A percentile compares a stretch with the other conserved stretches of the same genome.
phyloP scores from a whole-genome alignment of 2,888 invertebrate genomes.

The Xestia c-nigrum region DNA sequence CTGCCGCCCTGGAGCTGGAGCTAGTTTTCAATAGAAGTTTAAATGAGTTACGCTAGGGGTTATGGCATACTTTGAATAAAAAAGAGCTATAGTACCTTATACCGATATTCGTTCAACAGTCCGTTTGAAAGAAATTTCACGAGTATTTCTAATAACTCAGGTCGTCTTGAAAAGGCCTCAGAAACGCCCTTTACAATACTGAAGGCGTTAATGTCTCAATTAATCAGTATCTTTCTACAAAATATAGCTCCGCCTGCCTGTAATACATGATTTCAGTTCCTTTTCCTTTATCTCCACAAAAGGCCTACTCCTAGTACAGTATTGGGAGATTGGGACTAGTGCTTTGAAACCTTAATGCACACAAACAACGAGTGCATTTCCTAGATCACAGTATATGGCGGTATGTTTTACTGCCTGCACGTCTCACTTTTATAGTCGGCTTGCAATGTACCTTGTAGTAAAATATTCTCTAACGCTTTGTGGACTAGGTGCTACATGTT shows the following conservation, averaged over 20 bases:
- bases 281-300: neutral
- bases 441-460: conserved; percentile 52
- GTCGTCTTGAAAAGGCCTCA: neutral
- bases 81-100: neutral
- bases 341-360: conserved; percentile 42
- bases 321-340: conserved; percentile 3
- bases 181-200: neutral
- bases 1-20: neutral
- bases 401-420: conserved; percentile 56
- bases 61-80: neutral
- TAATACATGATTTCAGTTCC: neutral
- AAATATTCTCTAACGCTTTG: conserved; percentile 47
- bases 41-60: neutral
- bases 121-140: neutral
- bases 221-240: neutral
- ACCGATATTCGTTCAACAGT: neutral
- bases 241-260: neutral
- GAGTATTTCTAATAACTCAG: neutral
- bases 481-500: conserved; percentile 15
- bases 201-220: neutral
- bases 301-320: neutral
- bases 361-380: conserved; percentile 33
- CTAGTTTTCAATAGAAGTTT: neutral
- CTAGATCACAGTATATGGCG: conserved; percentile 37
- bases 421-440: conserved; percentile 54